Percentiles rank a stretch among this genome's conserved stretches.
Conservation (phyloP, 2,113 vertebrate species). For the Talpa occidentalis region DNA sequence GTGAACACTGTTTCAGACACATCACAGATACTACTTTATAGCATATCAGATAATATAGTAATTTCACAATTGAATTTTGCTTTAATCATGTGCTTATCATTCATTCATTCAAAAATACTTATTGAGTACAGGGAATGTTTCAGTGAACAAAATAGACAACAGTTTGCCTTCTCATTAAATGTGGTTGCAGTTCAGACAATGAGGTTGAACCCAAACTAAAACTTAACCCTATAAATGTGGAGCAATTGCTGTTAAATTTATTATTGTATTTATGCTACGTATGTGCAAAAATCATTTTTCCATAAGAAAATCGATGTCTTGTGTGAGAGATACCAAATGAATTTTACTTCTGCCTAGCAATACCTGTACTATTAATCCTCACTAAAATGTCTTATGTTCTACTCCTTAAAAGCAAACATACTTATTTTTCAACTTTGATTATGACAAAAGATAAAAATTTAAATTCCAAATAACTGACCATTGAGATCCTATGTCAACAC, state of each 20-base stretch:
- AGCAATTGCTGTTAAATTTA: constrained; percentile 12
- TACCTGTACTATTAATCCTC: constrained; percentile 30
- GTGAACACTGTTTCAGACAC: neutral
- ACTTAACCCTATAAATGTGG: neutral
- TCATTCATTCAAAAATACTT: constrained; percentile 15
- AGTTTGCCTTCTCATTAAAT: neutral
- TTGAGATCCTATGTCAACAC: constrained; percentile 69
- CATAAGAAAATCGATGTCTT: neutral
- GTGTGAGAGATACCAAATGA: constrained; percentile 44
- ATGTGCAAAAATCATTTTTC: neutral
- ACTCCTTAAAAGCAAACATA: neutral
- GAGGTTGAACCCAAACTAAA: neutral
- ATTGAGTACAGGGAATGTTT: neutral
- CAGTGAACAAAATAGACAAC: neutral
- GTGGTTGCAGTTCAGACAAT: neutral
- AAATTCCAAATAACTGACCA: constrained; percentile 57
- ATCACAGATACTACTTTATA: neutral
- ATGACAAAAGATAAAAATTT: constrained; percentile 37
- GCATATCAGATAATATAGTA: neutral
- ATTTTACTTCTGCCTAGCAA: constrained; percentile 48
- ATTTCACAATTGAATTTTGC: neutral
- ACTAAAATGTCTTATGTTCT: neutral
- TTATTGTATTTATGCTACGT: neutral
- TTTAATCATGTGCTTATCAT: neutral
- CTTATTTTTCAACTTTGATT: constrained; percentile 35